Base-by-base conservation (phyloP, 2,888 invertebrate species). In the Nycteola revayana region DNA sequence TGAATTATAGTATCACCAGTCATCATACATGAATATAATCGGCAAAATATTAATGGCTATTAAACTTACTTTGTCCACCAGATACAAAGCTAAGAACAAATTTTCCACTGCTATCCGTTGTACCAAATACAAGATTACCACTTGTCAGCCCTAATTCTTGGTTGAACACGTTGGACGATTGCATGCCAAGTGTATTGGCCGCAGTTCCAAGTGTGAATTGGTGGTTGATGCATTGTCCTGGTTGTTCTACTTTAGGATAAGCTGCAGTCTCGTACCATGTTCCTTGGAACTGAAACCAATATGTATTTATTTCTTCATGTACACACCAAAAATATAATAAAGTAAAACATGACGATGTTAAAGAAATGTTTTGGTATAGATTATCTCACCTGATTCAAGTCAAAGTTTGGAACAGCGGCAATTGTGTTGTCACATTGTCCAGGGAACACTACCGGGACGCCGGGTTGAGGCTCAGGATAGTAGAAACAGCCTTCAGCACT, bases 401-500 rank as follows among this genome's bases (percentile, higher is more conserved):
- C 32, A 32, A 71, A 67, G 32, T 62, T 51, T 4, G 36, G 29
- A 1, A 63, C 60, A 7, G 55, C 64, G n/a, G 29, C 2, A 7
- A 68, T 33, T 24, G 21, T 58, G 1, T 28, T 28, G 4, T 75
- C 66, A 41, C 79, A 79, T 6, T 62, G 61, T 22, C 79, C 79
- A 7, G 61, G 66, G 56, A 75, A 74, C 1, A 54, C 42, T 0
- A 75, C 75, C 0, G 68, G 66, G 0, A 54, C 48, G 1, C 66
- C 70, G 1, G 49, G 47, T 2, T 49, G 41, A 0, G 66, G 66
- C 11, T 63, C 66, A 0, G 76, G 77, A 49, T 47, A 69, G 38
- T 72, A 75, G 60, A 77, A 77, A 36, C 75, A 75, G n/a, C 63
- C 78, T 1, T 44, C 52, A 1, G 32, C 43, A 8, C 47, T 56